Percentiles rank a stretch among this genome's conserved stretches.
Conservation (phyloP, 2,797 vertebrate species). For the Sternarchorhynchus goeldii region DNA sequence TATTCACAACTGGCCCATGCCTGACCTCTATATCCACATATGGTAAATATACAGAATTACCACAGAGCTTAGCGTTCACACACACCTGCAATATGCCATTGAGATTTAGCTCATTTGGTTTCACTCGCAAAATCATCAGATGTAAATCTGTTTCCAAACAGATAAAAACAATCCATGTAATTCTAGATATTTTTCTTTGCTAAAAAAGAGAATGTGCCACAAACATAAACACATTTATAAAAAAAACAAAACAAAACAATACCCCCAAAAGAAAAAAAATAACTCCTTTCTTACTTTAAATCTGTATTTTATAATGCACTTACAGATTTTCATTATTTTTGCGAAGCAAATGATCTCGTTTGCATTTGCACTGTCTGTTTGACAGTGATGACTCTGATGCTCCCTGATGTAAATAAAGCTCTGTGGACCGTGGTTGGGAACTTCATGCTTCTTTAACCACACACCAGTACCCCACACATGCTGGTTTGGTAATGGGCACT, state of each 20-base stretch:
- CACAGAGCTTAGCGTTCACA: constrained; percentile 11
- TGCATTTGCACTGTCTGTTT: neutral
- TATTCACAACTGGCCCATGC: constrained; percentile 60
- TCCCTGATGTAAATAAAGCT: constrained; percentile 10
- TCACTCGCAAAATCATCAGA: neutral
- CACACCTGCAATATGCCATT: neutral
- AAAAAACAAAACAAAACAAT: neutral
- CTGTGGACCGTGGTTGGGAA: neutral
- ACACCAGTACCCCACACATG: constrained; percentile 2
- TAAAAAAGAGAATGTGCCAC: too few species aligned
- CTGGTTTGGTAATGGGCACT: constrained; percentile 63
- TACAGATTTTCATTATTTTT: neutral
- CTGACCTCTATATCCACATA: constrained; percentile 54
- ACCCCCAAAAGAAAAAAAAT: too few species aligned
- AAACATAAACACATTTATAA: neutral
- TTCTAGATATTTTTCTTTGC: constrained; percentile 10
- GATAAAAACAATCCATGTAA: neutral
- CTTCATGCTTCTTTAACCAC: constrained; percentile 13
- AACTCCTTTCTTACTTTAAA: neutral
- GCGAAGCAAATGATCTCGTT: neutral
- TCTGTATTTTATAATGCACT: neutral
- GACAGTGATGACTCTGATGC: neutral
- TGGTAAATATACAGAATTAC: constrained; percentile 41
- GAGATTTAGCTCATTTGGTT: neutral
- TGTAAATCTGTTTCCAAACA: neutral